phyloP scores from a whole-genome alignment of 2,888 invertebrate species.

The Agonum fuliginosum region DNA sequence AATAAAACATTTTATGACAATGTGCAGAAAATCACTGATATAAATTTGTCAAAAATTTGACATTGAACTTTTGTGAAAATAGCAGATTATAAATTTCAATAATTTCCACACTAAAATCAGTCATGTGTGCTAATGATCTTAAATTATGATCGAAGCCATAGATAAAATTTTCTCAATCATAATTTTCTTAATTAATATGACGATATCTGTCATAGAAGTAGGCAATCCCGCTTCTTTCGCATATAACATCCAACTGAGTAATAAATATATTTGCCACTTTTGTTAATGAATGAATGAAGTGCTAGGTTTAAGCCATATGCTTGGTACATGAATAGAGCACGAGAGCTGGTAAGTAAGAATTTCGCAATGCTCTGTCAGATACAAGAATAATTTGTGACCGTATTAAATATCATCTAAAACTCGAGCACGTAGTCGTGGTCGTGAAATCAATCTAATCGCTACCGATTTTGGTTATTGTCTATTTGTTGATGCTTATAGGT shows the following conservation, averaged over 20 bases:
- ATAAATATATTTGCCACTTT: conserved; percentile 39
- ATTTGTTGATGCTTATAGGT: neutral
- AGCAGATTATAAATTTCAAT: no score
- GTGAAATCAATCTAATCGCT: conserved; percentile 10
- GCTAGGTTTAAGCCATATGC: conserved; percentile 14
- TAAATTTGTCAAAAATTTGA: no score
- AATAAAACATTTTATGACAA: no score
- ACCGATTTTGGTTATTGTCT: neutral
- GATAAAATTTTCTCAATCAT: neutral
- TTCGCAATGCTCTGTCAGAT: conserved; percentile 7
- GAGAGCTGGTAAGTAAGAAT: conserved; percentile 4
- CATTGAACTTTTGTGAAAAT: neutral
- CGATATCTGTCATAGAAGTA: neutral
- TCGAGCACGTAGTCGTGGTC: neutral
- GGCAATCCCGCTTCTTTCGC: conserved; percentile 1
- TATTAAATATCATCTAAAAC: conserved; percentile 34
- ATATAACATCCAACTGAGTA: neutral
- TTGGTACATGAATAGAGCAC: conserved; percentile 26
- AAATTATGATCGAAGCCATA: no score
- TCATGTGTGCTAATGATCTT: no score
- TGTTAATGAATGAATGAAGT: conserved; percentile 25
- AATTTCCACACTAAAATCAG: no score
- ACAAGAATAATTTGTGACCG: conserved; percentile 18
- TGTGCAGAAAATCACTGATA: no score
- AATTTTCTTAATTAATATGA: conserved; percentile 21